These are phyloP conservation scores for Falco novaeseelandiae DNA, from an alignment of 2,797 vertebrate genomes.

Conservation along the genomic window DNA sequence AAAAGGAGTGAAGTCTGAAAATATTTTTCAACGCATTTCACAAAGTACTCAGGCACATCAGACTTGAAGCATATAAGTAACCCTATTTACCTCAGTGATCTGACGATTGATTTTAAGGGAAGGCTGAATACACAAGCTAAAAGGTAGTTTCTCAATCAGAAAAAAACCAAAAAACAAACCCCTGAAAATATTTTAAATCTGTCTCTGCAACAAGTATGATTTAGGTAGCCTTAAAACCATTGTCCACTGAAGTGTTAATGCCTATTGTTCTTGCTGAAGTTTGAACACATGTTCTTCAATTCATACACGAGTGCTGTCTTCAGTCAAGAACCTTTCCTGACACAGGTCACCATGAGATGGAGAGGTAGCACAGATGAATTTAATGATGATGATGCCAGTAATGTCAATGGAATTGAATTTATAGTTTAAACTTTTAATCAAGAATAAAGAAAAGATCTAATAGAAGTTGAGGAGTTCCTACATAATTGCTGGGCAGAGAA, in stretches of 20 bases:
- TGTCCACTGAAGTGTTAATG: not conserved
- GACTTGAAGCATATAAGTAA: not conserved
- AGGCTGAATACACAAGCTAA: not conserved
- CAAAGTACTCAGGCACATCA: accelerated
- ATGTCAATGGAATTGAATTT: not conserved
- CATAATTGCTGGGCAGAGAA: not conserved
- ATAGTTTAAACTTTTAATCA: not conserved
- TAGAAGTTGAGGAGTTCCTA: not conserved
- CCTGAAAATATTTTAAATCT: not conserved
- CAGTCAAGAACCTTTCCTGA: not conserved
- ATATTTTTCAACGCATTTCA: not conserved
- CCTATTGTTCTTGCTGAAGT: not conserved
- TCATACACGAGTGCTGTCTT: not conserved
- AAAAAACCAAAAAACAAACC: not conserved
- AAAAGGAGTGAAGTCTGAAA: not conserved
- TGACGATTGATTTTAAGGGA: not conserved
- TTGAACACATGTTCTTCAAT: not conserved
- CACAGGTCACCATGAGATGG: not conserved
- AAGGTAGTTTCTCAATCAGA: not conserved
- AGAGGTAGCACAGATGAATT: not conserved
- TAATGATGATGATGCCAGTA: not conserved
- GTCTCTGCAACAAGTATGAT: not conserved
- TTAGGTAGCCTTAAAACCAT: not conserved
- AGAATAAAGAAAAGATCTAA: not conserved
- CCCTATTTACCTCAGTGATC: not conserved